These are phyloP conservation scores for Hydrozoanthus gracilis DNA, from an alignment of 92 coral and sea anemone species.

Conservation along the genomic window DNA sequence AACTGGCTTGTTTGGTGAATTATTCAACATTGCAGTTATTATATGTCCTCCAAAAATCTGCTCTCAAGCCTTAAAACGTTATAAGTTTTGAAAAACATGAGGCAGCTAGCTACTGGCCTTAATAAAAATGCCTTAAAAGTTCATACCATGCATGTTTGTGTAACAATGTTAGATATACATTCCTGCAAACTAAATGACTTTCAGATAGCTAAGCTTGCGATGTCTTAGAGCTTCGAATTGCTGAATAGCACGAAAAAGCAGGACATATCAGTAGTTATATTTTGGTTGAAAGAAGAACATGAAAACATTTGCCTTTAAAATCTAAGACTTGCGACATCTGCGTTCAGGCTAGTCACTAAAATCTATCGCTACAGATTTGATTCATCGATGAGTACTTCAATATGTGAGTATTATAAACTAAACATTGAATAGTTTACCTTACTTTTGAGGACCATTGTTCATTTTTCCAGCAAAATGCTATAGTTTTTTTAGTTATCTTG, in stretches of 20 bases:
- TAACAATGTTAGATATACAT: background rate
- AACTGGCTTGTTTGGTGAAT: background rate
- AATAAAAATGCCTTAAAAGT: background rate
- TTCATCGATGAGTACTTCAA: background rate
- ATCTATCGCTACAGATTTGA: background rate
- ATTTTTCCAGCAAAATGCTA: background rate
- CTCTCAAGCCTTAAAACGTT: background rate
- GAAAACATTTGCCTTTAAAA: slow-evolving; percentile 1
- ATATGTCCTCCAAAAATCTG: no score
- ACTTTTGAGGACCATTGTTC: background rate
- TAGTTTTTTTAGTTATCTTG: background rate
- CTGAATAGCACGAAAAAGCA: no score
- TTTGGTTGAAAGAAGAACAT: background rate
- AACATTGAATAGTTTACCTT: slow-evolving; percentile 12
- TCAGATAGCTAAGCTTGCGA: background rate
- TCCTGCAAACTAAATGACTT: no score
- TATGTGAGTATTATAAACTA: background rate
- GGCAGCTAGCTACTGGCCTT: background rate
- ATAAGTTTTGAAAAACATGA: background rate
- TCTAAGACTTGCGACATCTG: background rate
- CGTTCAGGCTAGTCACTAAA: background rate
- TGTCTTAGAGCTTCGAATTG: background rate
- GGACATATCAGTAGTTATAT: background rate
- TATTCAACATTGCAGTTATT: no score
- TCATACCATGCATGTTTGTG: background rate